Evolutionary conservation across 2,797 vertebrate genomes (phyloP).

Genomic region (Mus caroli): DNA sequence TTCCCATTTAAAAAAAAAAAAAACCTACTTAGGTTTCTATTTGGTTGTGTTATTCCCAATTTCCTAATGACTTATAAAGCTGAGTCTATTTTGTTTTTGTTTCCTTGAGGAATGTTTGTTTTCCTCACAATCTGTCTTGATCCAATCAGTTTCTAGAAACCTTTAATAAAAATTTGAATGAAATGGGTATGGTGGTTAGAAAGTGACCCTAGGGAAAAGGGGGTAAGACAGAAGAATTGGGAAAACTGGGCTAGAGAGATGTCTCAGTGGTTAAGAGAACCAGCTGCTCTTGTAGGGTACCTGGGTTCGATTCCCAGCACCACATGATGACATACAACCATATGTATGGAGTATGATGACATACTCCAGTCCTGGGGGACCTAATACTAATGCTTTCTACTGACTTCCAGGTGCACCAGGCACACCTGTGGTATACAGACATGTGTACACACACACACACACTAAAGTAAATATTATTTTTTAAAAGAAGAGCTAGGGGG

Average conservation of each 20-base stretch:
- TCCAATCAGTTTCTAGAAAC: neutral
- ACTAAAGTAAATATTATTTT: neutral
- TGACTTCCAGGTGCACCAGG: neutral
- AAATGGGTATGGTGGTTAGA: no score
- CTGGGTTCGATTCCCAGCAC: neutral
- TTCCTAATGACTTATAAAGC: constrained; percentile 23
- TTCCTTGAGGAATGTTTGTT: neutral
- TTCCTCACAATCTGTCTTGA: neutral
- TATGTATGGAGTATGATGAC: no score
- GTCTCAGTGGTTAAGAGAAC: neutral
- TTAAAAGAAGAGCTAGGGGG: neutral
- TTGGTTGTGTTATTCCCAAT: neutral
- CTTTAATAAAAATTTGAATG: neutral
- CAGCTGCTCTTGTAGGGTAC: neutral
- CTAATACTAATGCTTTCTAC: neutral
- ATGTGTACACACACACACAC: neutral
- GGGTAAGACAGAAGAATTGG: neutral
- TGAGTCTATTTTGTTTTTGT: neutral
- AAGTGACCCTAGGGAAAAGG: neutral
- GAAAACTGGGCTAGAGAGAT: neutral
- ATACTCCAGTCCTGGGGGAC: neutral
- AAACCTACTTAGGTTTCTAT: neutral
- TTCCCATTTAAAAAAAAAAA: constrained; percentile 23
- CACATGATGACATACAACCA: no score
- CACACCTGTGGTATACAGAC: neutral